Evolutionary conservation across 1,140 invertebrate species (phyloP), one percentile per base, ranked within the genome.

Genomic region (Propsilocerus akamusi): DNA sequence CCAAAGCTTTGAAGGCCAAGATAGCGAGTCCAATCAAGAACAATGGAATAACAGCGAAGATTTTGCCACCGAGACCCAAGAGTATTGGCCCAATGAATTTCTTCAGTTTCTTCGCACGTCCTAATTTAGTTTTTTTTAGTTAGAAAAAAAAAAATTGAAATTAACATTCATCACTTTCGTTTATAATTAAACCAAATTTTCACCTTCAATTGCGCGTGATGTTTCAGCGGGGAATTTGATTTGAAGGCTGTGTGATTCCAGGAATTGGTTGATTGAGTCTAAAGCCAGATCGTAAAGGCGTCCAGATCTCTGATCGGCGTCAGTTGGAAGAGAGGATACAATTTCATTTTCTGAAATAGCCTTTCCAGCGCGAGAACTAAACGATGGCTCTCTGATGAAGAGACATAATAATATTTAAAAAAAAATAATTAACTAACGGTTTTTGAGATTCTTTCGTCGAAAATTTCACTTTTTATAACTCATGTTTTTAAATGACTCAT

Each of bases 1-100:
- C 67, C 14, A 85, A 64, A 14, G 83, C 82, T 62, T 86, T 86
- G 26, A 75, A 65, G n/a, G 79, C 76, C 52, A 86, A 57, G 6
- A 86, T 64, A n/a, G 73, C 77, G 0, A 86, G 63, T 52, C 75
- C 74, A 6, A 78, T 79, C 50, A 85, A 68, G 8, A 81, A 61
- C 6, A 86, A 61, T 2, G 81, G 80, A 4, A 78, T 58, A 0
- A 85, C 61, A 2, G 80, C 76, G 49, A 83, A 73, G 12, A 83
- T 58, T 57, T 84, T 84, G 2, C 80, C 67, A 30, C 75, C 81
- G 22, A 76, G 68, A 2, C 77, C 73, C 25, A 78, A 64, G 25
- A 82, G 64, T 23, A 84, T 55, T 2, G 80, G 77, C 1, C 75
- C 64, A 4, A 80, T 59, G 56, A 77, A 72, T 58, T 84, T 83